Percentiles rank a stretch among this genome's conserved stretches.
These are phyloP conservation scores for Girardinichthys multiradiatus DNA, from an alignment of 2,113 vertebrate genomes.

Conservation along the genomic window DNA sequence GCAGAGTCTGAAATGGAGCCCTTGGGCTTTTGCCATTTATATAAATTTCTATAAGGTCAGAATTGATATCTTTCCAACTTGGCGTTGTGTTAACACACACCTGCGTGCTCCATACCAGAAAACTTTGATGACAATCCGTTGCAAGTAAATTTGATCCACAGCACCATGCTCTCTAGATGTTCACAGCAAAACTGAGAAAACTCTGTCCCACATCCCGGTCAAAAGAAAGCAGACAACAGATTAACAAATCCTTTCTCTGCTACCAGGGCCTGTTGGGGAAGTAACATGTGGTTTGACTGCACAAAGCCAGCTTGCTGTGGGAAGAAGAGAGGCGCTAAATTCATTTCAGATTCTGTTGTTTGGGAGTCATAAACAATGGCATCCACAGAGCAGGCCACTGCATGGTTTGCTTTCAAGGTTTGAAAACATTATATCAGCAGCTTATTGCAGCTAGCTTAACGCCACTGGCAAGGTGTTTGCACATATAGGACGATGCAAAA, in stretches of 20 bases:
- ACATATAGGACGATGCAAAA: background rate
- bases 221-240: conserved; percentile 64
- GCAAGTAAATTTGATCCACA: background rate
- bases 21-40: background rate
- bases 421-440: conserved; percentile 28
- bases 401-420: conserved; percentile 42
- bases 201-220: conserved; percentile 65
- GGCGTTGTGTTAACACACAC: background rate
- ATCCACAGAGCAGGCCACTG: conserved; percentile 38
- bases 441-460: conserved; percentile 4
- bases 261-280: conserved; percentile 73
- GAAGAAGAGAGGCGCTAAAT: conserved; percentile 78
- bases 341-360: conserved; percentile 81
- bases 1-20: too few species aligned
- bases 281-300: conserved; percentile 83
- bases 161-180: conserved; percentile 49
- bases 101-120: conserved; percentile 1
- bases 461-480: background rate
- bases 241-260: conserved; percentile 73
- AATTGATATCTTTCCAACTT: background rate
- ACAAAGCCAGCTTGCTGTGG: conserved; percentile 75
- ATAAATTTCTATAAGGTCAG: background rate
- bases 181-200: conserved; percentile 36
- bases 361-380: conserved; percentile 71
- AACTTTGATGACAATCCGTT: background rate